These are phyloP conservation scores for Marisa cornuarietis DNA, from an alignment of 1,140 invertebrate species.

Conservation along the genomic window DNA sequence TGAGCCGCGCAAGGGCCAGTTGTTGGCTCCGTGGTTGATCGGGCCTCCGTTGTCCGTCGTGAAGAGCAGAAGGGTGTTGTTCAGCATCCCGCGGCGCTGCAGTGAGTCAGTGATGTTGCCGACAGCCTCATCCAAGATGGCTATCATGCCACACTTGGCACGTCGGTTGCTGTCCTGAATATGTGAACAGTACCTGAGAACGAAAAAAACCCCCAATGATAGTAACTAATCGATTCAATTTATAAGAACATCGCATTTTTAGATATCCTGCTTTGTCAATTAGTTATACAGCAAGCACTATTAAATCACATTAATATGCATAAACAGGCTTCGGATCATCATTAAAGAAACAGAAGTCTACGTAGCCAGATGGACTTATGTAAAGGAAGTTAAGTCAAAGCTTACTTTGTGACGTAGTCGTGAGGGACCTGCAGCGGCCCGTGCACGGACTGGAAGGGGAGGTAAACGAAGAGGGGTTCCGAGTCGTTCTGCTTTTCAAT, in stretches of 20 bases:
- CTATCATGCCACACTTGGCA: slow-evolving; percentile 73
- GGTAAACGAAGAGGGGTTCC: slow-evolving; percentile 56
- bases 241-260: neutral
- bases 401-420: slow-evolving; percentile 1
- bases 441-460: slow-evolving; percentile 61
- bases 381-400: neutral
- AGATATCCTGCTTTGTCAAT: neutral
- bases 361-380: neutral
- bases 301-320: neutral
- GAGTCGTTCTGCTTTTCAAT: slow-evolving; percentile 36
- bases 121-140: slow-evolving; percentile 86
- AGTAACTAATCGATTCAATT: neutral
- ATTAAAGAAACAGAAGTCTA: neutral
- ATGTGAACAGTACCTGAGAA: no score
- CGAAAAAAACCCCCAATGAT: no score
- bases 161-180: slow-evolving; percentile 7
- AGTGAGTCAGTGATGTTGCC: slow-evolving; percentile 80
- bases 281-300: neutral
- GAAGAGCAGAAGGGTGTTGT: slow-evolving; percentile 61
- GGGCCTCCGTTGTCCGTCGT: slow-evolving; percentile 68
- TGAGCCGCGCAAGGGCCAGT: slow-evolving; percentile 67
- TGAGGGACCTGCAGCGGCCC: slow-evolving; percentile 52
- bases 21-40: slow-evolving; percentile 69
- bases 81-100: slow-evolving; percentile 63
- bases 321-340: neutral